phyloP scores from a whole-genome alignment of 2,113 vertebrate species.

The Gyps fulvus region DNA sequence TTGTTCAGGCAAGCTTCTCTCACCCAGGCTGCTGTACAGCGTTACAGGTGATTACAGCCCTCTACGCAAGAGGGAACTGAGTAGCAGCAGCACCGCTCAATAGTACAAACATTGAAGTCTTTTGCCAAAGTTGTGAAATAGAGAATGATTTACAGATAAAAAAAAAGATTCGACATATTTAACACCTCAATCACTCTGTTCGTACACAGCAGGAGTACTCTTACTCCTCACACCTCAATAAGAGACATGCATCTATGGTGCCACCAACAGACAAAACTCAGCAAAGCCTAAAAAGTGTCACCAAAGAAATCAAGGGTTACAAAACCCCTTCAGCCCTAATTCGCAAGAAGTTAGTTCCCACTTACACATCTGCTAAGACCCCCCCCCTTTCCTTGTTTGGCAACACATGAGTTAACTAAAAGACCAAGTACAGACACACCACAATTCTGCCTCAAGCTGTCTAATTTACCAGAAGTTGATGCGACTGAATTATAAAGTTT shows the following conservation, averaged over 20 bases:
- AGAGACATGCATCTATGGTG: background rate
- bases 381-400: background rate
- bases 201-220: background rate
- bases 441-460: background rate
- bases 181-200: background rate
- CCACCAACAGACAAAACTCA: background rate
- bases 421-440: background rate
- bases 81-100: background rate
- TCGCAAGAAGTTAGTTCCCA: too few relatives aligned
- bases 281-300: background rate
- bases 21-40: background rate
- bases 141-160: background rate
- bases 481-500: background rate
- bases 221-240: background rate
- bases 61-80: background rate
- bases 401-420: rapidly evolving
- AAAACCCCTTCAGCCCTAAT: background rate
- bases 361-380: background rate
- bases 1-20: background rate
- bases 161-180: background rate
- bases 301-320: background rate
- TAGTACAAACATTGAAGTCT: background rate
- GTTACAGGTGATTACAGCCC: background rate
- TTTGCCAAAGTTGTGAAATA: background rate
- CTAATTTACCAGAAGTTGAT: background rate